These are phyloP conservation scores for Eleutherodactylus coqui DNA, from an alignment of 2,797 vertebrate genomes.

Conservation along the genomic window DNA sequence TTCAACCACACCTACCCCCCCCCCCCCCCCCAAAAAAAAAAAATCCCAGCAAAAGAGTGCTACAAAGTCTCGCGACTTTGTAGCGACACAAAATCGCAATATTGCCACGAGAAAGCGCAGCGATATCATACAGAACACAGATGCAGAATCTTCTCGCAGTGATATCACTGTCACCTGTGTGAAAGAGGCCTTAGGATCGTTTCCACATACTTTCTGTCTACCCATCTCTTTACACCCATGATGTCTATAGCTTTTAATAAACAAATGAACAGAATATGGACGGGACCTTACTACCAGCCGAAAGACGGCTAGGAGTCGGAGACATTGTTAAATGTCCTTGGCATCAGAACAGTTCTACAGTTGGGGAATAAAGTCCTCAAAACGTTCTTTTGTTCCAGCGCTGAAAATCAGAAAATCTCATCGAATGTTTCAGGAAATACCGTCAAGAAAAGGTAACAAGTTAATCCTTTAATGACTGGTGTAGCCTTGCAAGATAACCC, in stretches of 20 bases:
- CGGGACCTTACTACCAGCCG: no score
- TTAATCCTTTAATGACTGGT: constrained; percentile 25
- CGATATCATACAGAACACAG: no score
- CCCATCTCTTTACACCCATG: background rate
- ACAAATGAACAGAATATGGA: background rate
- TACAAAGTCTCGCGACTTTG: no score
- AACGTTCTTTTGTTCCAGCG: background rate
- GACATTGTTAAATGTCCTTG: background rate
- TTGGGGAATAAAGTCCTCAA: background rate
- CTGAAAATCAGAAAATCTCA: background rate
- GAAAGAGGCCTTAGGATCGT: no score
- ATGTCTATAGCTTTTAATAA: background rate
- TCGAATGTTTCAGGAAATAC: constrained; percentile 12
- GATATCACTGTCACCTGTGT: no score
- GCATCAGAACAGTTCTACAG: background rate
- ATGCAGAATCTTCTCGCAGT: no score
- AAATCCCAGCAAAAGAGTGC: no score
- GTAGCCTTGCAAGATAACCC: constrained; percentile 28
- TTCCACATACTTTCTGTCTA: background rate
- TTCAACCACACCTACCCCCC: no score
- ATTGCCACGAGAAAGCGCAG: no score
- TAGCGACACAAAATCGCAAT: no score
- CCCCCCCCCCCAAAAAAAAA: no score
- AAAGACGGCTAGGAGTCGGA: background rate
- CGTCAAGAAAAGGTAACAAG: constrained; percentile 12